A percentile compares a stretch with the other conserved stretches of the same genome.
phyloP scores from a whole-genome alignment of 2,888 invertebrate genomes.

The Spisula solida region DNA sequence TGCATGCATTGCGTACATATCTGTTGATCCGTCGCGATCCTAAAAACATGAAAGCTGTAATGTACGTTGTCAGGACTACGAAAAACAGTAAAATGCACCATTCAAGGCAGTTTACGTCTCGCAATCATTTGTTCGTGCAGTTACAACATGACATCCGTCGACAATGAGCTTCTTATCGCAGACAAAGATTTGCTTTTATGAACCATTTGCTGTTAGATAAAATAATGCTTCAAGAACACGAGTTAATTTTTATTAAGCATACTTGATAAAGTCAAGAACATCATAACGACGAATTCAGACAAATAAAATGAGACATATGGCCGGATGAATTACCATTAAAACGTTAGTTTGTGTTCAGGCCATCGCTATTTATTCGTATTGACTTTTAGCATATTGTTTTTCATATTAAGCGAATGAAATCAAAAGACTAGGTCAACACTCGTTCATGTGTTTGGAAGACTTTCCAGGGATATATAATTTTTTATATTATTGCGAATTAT shows the following conservation, averaged over 20 bases:
- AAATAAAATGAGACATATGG: constrained; percentile 14
- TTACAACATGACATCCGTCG: background rate
- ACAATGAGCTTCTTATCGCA: background rate
- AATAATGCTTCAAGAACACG: background rate
- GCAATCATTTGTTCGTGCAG: background rate
- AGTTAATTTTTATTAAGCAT: background rate
- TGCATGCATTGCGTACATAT: too few relatives aligned
- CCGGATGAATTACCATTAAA: constrained; percentile 5
- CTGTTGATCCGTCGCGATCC: too few relatives aligned
- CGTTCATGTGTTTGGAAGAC: too few relatives aligned
- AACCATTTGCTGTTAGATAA: background rate
- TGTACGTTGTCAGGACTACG: too few relatives aligned
- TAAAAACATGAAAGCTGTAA: too few relatives aligned
- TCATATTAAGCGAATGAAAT: too few relatives aligned
- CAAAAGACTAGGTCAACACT: too few relatives aligned
- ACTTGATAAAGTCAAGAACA: background rate
- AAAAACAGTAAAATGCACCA: too few relatives aligned
- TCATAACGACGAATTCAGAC: background rate
- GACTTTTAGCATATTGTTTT: too few relatives aligned
- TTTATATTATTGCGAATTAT: too few relatives aligned
- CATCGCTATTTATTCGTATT: background rate
- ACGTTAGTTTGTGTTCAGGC: background rate
- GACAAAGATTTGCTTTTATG: background rate
- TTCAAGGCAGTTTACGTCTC: too few relatives aligned
- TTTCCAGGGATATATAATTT: too few relatives aligned